Conservation (phyloP, 2,888 invertebrate species). For the Aphidoletes aphidimyza region DNA sequence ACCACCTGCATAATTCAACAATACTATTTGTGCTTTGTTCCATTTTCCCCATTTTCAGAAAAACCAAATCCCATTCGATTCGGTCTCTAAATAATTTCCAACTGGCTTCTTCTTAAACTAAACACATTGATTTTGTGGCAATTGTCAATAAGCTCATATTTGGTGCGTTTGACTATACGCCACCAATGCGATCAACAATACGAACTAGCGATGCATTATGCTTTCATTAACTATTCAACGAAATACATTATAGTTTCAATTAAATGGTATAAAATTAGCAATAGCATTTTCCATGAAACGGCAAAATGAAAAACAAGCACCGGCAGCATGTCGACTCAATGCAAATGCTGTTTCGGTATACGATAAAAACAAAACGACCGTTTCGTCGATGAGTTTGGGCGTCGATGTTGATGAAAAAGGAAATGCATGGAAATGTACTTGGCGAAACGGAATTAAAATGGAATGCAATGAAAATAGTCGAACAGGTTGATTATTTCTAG, state of each 20-base stretch:
- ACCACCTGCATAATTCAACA: constrained; percentile 10
- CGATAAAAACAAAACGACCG: no score
- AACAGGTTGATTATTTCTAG: no score
- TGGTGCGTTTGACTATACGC: no score
- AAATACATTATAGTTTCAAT: background rate
- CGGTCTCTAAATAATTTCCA: no score
- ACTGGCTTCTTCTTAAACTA: no score
- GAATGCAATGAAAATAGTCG: background rate
- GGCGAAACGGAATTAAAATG: background rate
- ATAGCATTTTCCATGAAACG: background rate
- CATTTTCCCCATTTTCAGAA: no score
- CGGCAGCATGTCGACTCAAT: background rate
- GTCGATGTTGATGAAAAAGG: background rate
- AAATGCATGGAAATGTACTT: background rate
- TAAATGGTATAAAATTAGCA: background rate
- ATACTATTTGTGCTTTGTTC: background rate
- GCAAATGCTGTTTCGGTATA: no score
- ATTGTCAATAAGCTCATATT: no score
- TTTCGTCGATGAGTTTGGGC: background rate
- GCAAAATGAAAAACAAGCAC: background rate
- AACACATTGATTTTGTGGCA: no score
- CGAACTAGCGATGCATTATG: background rate
- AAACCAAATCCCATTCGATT: no score
- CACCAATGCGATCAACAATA: no score
- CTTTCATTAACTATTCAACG: background rate